phyloP scores from a whole-genome alignment of 2,113 vertebrate genomes.

The Petrocephalus zakoni region DNA sequence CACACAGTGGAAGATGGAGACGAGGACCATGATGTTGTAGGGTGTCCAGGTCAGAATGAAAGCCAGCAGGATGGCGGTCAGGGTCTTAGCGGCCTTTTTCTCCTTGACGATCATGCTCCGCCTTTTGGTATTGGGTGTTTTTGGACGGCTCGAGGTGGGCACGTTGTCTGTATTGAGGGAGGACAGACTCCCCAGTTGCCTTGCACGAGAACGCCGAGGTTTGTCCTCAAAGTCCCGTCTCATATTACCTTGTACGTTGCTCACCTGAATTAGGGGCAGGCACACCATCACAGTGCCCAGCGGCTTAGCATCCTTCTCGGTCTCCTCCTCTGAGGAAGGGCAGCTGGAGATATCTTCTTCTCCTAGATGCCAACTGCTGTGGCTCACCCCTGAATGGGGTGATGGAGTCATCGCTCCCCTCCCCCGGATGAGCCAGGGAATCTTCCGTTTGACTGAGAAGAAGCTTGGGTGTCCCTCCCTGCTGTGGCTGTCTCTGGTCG shows the following conservation, averaged over 20 bases:
- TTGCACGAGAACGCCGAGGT: background rate
- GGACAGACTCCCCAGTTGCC: conserved; percentile 13
- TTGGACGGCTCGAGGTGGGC: conserved; percentile 7
- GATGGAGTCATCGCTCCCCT: conserved; percentile 24
- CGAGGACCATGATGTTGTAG: conserved; percentile 76
- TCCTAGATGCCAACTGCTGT: conserved; percentile 56
- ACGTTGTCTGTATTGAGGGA: background rate
- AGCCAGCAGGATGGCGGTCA: conserved; percentile 69
- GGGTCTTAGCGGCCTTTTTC: conserved; percentile 68
- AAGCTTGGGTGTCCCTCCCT: conserved; percentile 12
- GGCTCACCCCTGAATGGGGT: conserved; percentile 22
- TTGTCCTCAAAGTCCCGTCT: conserved; percentile 18
- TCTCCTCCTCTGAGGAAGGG: conserved; percentile 60
- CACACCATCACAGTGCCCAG: conserved; percentile 40
- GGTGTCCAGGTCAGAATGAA: conserved; percentile 74
- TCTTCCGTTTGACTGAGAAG: conserved; percentile 27
- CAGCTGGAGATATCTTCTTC: conserved; percentile 55
- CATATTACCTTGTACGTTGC: conserved; percentile 17
- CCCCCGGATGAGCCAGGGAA: conserved; percentile 27
- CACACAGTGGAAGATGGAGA: conserved; percentile 65
- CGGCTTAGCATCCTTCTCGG: conserved; percentile 44
- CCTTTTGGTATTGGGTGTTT: conserved; percentile 46
- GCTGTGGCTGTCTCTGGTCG: background rate
- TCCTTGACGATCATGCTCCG: conserved; percentile 65
- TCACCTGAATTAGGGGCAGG: conserved; percentile 52